Evolutionary conservation across 2,888 invertebrate species (phyloP).

Genomic region (Drosophila rubida): DNA sequence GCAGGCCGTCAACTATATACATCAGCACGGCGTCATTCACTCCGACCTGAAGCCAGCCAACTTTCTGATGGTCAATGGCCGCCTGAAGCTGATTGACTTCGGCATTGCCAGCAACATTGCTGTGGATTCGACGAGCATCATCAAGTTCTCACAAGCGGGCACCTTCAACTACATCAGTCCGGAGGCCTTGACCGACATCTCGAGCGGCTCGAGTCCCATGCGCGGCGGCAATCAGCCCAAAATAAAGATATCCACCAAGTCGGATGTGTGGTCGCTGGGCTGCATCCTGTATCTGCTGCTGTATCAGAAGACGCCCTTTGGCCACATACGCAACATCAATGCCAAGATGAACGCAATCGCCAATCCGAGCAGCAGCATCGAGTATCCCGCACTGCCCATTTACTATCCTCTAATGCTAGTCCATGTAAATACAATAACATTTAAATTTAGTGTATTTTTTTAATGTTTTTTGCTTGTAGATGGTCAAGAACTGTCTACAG

Average conservation of each 20-base stretch:
- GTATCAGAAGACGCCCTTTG: slow-evolving; percentile 96
- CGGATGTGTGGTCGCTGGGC: slow-evolving; percentile 99
- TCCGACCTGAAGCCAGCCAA: slow-evolving; percentile 98
- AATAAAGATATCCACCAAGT: slow-evolving; percentile 92
- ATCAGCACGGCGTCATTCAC: slow-evolving; percentile 96
- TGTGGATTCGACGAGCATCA: slow-evolving; percentile 94
- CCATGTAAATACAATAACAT: slow-evolving; percentile 72
- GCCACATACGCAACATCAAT: slow-evolving; percentile 90
- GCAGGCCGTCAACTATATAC: slow-evolving; percentile 95
- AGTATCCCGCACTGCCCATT: slow-evolving; percentile 88
- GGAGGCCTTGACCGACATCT: slow-evolving; percentile 92
- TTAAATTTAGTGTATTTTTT: not conserved
- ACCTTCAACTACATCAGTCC: slow-evolving; percentile 98
- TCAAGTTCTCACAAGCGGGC: slow-evolving; percentile 93
- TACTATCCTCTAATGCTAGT: slow-evolving; percentile 85
- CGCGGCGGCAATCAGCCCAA: slow-evolving; percentile 85
- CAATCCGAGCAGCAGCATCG: slow-evolving; percentile 90
- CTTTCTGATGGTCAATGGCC: slow-evolving; percentile 94
- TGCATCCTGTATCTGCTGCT: slow-evolving; percentile 97
- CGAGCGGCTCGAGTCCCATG: slow-evolving; percentile 84
- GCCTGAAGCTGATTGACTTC: slow-evolving; percentile 98
- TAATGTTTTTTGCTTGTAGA: slow-evolving; percentile 56
- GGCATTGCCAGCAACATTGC: slow-evolving; percentile 96
- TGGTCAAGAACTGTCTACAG: slow-evolving; percentile 83
- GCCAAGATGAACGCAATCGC: slow-evolving; percentile 92